Base-by-base conservation (phyloP, 92 coral and sea anemone species). In the Galaxea fascicularis region DNA sequence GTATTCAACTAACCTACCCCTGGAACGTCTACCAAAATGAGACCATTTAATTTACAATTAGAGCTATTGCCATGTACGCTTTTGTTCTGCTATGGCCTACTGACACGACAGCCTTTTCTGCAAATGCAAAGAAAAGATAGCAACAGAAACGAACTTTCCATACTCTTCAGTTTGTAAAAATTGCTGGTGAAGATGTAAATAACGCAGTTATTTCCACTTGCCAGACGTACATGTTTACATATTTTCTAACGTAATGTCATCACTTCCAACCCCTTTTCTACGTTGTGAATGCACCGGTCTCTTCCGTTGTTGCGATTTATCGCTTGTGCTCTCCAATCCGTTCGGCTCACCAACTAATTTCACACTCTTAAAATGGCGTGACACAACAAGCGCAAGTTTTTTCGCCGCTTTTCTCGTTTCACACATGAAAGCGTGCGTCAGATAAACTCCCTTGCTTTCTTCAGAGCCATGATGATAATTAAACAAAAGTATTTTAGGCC, bases 371-470 rank as follows among this genome's bases (percentile, higher is more conserved):
- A 90, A 90, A 67, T 74, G 80, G 26, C 83, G 81, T 25, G 89
- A 85, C 51, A 93, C 87, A 14, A 71, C 65, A 14, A 87, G 24
- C 4, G 96, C 96, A 56, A 90, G 65, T 24, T 72, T 69, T 79
- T 90, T 90, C 0, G 96, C 96, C 30, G 45, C 73, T 16, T 71
- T 71, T 66, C 83, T 83, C 10, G 75, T 84, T 14, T 85, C 88
- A 45, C 95, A 93, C 65, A 82, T 80, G 20, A 93, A 65, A 24
- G 95, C 95, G 26, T 93, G 95, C 3, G 95, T 93, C 10, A 79
- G 90, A 81, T 79, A 93, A 8, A 72, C 57, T 27, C 79, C 77
- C 26, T 85, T 68, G 20, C 85, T 90, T 29, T 86, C 81, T 4
- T 89, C 93, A 56, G 88, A 68, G 0, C 69, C 30, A 17, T 73